A percentile compares a stretch with the other conserved stretches of the same genome.
Evolutionary conservation across 2,797 vertebrate genomes (phyloP).

Genomic region (Dermochelys coriacea): DNA sequence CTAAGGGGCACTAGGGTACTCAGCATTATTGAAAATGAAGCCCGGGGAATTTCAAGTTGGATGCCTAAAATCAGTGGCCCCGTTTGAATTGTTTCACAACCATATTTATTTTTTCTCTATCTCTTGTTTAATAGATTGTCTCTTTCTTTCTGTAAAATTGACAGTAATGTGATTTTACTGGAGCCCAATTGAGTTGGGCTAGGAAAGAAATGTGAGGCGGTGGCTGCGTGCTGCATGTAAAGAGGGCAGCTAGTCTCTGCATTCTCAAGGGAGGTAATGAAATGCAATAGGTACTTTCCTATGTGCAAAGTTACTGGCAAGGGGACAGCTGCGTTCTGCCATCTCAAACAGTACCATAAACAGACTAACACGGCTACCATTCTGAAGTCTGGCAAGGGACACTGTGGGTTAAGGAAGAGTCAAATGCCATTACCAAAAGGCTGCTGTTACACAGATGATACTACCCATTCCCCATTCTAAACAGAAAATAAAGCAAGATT

Average conservation of each 20-base stretch:
- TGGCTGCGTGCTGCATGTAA: background rate
- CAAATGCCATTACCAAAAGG: background rate
- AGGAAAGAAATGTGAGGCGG: background rate
- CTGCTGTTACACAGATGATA: background rate
- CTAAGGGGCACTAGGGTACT: background rate
- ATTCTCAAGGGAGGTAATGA: background rate
- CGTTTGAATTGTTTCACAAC: background rate
- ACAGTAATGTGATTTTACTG: background rate
- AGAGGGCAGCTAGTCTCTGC: background rate
- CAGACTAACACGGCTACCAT: no score
- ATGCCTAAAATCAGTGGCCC: background rate
- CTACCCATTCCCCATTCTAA: background rate
- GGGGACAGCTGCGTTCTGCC: background rate
- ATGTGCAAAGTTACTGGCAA: background rate
- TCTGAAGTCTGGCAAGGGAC: background rate
- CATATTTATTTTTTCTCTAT: background rate
- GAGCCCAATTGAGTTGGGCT: background rate
- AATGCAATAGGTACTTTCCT: background rate
- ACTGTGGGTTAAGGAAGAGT: background rate
- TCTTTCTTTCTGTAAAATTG: slow-evolving; percentile 7
- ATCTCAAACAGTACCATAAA: background rate
- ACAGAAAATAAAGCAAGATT: background rate
- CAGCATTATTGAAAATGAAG: slow-evolving; percentile 2
- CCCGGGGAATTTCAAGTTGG: background rate
- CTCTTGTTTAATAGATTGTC: background rate